Conservation (phyloP, 2,797 vertebrate species). For the Poecilia velifera region DNA sequence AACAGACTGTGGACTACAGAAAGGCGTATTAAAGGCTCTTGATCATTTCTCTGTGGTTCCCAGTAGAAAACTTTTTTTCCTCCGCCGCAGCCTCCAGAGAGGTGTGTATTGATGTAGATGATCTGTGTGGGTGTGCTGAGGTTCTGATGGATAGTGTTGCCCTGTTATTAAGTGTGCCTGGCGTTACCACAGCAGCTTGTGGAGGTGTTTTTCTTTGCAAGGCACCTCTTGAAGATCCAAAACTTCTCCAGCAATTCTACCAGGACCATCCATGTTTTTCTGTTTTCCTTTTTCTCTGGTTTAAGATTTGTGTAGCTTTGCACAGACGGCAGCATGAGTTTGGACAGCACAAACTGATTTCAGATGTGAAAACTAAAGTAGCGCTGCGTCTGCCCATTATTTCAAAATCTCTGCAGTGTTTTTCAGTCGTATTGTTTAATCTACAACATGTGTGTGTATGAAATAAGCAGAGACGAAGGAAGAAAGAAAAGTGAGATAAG, state of each 20-base stretch:
- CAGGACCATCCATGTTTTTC: conserved; percentile 28
- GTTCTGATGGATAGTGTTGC: conserved; percentile 58
- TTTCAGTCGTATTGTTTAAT: conserved; percentile 38
- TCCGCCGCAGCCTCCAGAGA: conserved; percentile 14
- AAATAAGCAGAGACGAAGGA: background rate
- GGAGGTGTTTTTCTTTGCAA: conserved; percentile 31
- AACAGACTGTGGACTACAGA: background rate
- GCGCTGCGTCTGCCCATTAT: conserved; percentile 35
- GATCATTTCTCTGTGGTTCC: background rate
- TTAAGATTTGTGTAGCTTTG: conserved; percentile 23
- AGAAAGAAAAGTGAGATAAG: background rate
- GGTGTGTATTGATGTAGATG: conserved; percentile 39
- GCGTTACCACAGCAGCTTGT: conserved; percentile 46
- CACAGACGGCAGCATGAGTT: conserved; percentile 5
- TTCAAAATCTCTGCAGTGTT: conserved; percentile 36
- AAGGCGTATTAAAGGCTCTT: background rate
- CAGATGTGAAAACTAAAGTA: conserved; percentile 1
- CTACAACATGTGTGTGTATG: conserved; percentile 22
- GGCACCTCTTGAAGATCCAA: conserved; percentile 51
- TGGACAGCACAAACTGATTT: background rate
- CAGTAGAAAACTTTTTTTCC: background rate
- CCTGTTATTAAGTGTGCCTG: conserved; percentile 64
- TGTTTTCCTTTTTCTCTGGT: background rate
- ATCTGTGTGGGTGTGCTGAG: conserved; percentile 51
- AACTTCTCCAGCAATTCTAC: conserved; percentile 20